phyloP scores from a whole-genome alignment of 2,888 invertebrate species.

The Abrostola tripartita region DNA sequence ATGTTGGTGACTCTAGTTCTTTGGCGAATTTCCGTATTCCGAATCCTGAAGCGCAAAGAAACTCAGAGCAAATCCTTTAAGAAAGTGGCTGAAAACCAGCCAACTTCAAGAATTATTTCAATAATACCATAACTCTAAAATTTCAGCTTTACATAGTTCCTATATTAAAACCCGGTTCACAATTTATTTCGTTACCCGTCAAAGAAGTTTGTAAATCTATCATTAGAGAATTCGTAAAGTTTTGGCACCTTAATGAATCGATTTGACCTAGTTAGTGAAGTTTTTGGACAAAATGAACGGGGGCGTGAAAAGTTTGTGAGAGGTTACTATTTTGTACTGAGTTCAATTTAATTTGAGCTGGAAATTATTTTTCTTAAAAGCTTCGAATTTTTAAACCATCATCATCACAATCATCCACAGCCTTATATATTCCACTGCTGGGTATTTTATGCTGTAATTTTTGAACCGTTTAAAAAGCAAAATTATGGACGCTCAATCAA shows the following conservation, averaged over 20 bases:
- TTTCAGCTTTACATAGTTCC: slow-evolving; percentile 3
- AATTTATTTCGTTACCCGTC: slow-evolving; percentile 14
- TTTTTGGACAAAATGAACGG: slow-evolving; percentile 9
- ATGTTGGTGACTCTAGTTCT: too few species aligned
- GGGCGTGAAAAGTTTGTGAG: not conserved
- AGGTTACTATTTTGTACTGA: slow-evolving; percentile 7
- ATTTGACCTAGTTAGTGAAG: slow-evolving; percentile 19
- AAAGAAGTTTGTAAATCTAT: slow-evolving; percentile 35
- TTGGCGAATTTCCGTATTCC: too few species aligned
- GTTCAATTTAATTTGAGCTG: slow-evolving; percentile 7
- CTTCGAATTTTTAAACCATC: not conserved
- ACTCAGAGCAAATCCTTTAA: too few species aligned
- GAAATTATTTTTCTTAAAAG: slow-evolving; percentile 1
- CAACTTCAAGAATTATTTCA: too few species aligned
- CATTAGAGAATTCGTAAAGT: slow-evolving; percentile 10
- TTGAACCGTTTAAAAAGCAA: too few species aligned
- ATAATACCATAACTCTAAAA: not conserved
- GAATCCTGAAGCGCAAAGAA: too few species aligned
- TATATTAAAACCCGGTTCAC: slow-evolving; percentile 1
- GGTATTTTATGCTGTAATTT: too few species aligned
- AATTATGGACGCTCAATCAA: too few species aligned
- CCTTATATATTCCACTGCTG: too few species aligned
- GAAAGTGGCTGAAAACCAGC: too few species aligned
- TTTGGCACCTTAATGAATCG: slow-evolving; percentile 3
- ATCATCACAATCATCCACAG: too few species aligned